phyloP scores from a whole-genome alignment of 2,113 vertebrate genomes.

The Sapajus apella region DNA sequence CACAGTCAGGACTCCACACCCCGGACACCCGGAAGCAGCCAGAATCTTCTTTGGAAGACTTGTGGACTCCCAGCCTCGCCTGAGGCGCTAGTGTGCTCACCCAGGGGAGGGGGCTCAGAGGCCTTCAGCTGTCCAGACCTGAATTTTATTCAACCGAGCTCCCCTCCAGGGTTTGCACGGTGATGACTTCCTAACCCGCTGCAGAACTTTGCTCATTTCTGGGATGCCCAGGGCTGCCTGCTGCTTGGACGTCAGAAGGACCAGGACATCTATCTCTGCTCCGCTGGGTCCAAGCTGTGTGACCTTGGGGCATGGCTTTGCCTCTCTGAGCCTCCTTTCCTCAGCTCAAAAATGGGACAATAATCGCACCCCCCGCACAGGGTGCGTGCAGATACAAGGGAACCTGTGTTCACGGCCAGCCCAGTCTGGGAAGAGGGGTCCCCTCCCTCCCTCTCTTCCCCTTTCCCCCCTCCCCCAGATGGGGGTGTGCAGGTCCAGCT shows the following conservation, averaged over 20 bases:
- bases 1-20: accelerated
- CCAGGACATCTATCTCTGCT: accelerated
- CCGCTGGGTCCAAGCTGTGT: neutral
- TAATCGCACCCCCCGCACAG: accelerated
- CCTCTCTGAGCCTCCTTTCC: neutral
- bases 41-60: accelerated
- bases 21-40: neutral
- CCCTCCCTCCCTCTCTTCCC: accelerated
- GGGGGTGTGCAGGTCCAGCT: neutral
- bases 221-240: neutral
- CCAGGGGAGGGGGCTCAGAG: neutral
- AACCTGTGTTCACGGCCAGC: too few relatives aligned
- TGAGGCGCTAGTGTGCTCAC: accelerated
- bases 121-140: neutral
- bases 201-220: neutral
- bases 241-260: neutral
- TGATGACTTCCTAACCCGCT: neutral
- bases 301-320: neutral
- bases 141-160: neutral
- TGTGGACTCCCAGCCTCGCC: accelerated
- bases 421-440: neutral
- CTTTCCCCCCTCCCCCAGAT: accelerated
- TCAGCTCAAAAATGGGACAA: neutral
- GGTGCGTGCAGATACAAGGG: accelerated
- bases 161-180: neutral